These are phyloP conservation scores for Gobius niger DNA, from an alignment of 2,113 vertebrate species.

Conservation along the genomic window DNA sequence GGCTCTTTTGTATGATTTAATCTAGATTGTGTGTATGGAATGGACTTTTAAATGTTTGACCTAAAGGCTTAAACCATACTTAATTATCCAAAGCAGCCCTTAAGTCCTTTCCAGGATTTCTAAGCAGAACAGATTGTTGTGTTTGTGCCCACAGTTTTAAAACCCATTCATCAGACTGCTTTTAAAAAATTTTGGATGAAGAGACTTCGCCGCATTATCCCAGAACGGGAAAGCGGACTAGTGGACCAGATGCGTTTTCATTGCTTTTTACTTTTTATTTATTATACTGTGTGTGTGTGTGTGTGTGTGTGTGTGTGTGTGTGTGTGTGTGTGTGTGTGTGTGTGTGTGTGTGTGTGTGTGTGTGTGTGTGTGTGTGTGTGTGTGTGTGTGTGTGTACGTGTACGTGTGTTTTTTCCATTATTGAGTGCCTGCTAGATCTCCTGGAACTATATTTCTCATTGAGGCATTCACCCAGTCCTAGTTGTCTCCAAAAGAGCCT, in stretches of 20 bases:
- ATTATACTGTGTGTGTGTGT: conserved; percentile 40
- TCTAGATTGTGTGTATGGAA: background rate
- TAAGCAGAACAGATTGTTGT: conserved; percentile 40
- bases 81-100: conserved; percentile 34
- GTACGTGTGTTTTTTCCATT: conserved; percentile 44
- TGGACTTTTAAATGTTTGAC: conserved; percentile 40
- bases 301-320: conserved; percentile 45
- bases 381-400: conserved; percentile 45
- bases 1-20: conserved; percentile 1
- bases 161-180: conserved; percentile 38
- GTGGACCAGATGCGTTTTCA: conserved; percentile 55
- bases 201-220: conserved; percentile 31
- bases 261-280: conserved; percentile 37
- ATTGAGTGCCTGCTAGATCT: conserved; percentile 37
- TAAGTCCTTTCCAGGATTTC: conserved; percentile 35
- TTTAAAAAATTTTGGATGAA: conserved; percentile 34
- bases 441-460: conserved; percentile 49
- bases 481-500: conserved; percentile 62
- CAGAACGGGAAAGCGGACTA: conserved; percentile 50
- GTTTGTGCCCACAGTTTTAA: conserved; percentile 56
- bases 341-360: conserved; percentile 40
- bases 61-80: conserved; percentile 35
- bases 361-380: conserved; percentile 45
- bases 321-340: conserved; percentile 40
- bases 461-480: conserved; percentile 52